Base-by-base conservation (phyloP, 2,888 invertebrate species). In the Drosophila multiciliata region DNA sequence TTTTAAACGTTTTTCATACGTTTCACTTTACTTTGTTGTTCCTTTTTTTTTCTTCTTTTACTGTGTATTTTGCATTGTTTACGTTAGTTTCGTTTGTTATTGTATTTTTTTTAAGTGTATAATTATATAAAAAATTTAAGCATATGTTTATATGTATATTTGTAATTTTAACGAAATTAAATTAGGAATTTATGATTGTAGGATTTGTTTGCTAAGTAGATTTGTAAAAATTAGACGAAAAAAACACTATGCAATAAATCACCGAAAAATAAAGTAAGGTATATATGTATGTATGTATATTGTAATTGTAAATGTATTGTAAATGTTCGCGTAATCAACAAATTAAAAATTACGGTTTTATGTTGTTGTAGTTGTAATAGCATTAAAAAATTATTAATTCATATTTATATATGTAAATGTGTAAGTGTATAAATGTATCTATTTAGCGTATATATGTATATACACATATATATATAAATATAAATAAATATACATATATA, bases 181-280 rank as follows among this genome's bases (percentile, higher is more conserved):
- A 89, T 87, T 87, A 87, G 81, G 85, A 85, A 78, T 87, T 85
- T 82, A 77, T 87, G 81, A 76, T 73, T 88, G 75, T 89, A 85
- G 85, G 80, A 87, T 69, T 75, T 75, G 83, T 65, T 77, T 86
- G 49, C 73, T 79, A 77, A 79, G 49, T 75, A 77, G 66, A 78
- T 55, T 79, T 77, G 55, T 77, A 83, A 75, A 87, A 88, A 88
- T 84, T 82, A 85, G 72, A 80, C 76, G 74, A 84, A 80, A 75
- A 55, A 80, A 77, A 78, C 82, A 89, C 83, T 89, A 89, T 83
- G 82, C 80, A 78, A 82, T 87, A 89, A 89, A 89, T 87, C 86
- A 87, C 88, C 88, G 90, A 87, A 89, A 87, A 89, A 85, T 82
- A 89, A 80, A 78, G 85, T 85, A 85, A 89, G 82, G 89, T 85